Evolutionary conservation across 1,140 invertebrate species (phyloP).

Genomic region (Drosophila tani): DNA sequence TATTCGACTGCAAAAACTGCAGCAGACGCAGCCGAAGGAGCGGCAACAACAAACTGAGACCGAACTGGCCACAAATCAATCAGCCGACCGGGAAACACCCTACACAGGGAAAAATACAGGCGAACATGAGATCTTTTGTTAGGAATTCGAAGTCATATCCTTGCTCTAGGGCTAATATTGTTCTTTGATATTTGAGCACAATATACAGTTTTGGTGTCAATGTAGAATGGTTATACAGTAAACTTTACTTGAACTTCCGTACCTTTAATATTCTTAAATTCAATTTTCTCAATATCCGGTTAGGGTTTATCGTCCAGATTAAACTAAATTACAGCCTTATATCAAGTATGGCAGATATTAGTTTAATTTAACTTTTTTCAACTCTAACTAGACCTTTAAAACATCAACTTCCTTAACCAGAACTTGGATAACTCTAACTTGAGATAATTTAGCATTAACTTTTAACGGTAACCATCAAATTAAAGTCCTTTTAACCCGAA

Average conservation of each 20-base stretch:
- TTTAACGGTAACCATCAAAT: no score
- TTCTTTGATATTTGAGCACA: neutral
- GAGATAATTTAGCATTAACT: no score
- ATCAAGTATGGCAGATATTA: no score
- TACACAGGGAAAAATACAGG: slow-evolving; percentile 41
- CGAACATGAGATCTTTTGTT: neutral
- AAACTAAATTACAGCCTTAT: neutral
- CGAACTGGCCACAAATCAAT: slow-evolving; percentile 67
- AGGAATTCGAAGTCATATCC: neutral
- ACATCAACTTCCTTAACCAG: neutral
- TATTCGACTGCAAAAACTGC: slow-evolving; percentile 71
- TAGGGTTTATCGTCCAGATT: neutral
- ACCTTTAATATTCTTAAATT: no score
- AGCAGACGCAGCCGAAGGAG: slow-evolving; percentile 47
- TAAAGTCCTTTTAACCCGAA: no score
- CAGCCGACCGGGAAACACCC: slow-evolving; percentile 74
- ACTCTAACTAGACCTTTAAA: neutral
- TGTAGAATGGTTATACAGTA: no score
- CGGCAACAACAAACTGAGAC: slow-evolving; percentile 45
- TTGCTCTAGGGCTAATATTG: neutral
- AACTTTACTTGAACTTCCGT: no score
- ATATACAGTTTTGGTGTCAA: no score
- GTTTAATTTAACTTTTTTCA: neutral
- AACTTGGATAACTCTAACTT: neutral
- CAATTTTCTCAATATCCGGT: neutral